These are phyloP conservation scores for Epizoanthus stellaris DNA, from an alignment of 92 coral and sea anemone species.

Conservation along the genomic window DNA sequence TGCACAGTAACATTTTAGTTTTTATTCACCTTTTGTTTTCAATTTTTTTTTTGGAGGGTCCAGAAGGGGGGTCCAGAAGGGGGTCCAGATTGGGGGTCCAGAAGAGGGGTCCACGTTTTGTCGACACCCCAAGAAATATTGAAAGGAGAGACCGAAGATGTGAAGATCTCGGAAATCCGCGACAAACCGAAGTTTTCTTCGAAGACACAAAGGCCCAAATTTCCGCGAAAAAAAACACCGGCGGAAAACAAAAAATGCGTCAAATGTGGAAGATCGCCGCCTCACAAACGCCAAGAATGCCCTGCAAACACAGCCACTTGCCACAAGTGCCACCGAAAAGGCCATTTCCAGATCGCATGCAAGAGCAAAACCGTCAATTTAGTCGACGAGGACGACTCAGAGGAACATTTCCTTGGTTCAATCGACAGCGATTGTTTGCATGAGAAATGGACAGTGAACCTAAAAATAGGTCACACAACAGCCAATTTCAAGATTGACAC, in stretches of 20 bases:
- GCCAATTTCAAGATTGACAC: constrained; percentile 47
- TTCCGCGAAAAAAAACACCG: neutral
- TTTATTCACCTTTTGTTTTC: too few relatives aligned
- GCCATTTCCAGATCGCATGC: neutral
- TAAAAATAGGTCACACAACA: constrained; percentile 19
- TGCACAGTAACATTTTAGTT: too few relatives aligned
- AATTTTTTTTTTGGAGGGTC: too few relatives aligned
- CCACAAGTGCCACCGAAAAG: neutral
- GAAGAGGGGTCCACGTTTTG: too few relatives aligned
- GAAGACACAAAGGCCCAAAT: too few relatives aligned
- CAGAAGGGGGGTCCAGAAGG: too few relatives aligned
- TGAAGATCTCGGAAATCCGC: neutral
- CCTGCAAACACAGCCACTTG: constrained; percentile 38
- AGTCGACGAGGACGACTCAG: neutral
- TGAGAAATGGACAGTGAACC: constrained; percentile 36
- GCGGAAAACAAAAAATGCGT: neutral
- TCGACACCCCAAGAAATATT: neutral
- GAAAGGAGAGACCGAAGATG: neutral
- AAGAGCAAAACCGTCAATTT: neutral
- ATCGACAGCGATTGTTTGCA: neutral
- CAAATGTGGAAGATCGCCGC: constrained; percentile 21
- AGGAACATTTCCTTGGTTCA: constrained; percentile 42
- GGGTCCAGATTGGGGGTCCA: too few relatives aligned
- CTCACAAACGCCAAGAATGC: constrained; percentile 48
- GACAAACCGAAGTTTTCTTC: neutral